Conservation (phyloP, 1,140 invertebrate genomes). For the Batillaria attramentaria region DNA sequence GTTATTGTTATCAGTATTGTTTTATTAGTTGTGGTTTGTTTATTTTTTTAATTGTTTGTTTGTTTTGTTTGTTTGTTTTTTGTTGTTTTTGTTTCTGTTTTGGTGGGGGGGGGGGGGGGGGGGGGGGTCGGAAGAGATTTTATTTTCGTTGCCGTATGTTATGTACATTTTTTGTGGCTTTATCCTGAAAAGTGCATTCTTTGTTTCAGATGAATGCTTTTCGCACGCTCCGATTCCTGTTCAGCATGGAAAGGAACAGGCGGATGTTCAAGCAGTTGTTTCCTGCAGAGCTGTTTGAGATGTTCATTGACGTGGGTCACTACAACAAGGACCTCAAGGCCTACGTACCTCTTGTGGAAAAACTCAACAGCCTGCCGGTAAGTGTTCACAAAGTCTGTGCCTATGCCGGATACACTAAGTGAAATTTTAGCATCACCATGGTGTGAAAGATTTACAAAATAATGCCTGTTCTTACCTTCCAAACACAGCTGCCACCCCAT, state of each 20-base stretch:
- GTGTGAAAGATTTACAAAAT: too few species aligned
- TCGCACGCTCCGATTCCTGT: conserved; percentile 71
- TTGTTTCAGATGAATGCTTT: conserved; percentile 70
- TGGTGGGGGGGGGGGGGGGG: too few species aligned
- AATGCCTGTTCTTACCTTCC: too few species aligned
- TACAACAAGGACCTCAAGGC: conserved; percentile 69
- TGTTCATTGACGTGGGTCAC: conserved; percentile 72
- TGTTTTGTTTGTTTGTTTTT: neutral
- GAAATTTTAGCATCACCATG: too few species aligned
- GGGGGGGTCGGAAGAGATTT: neutral
- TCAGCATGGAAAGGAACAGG: conserved; percentile 72
- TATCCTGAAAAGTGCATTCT: neutral
- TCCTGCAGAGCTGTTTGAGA: conserved; percentile 68
- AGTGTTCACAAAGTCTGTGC: too few species aligned
- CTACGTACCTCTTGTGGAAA: conserved; percentile 68
- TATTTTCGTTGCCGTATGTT: too few species aligned
- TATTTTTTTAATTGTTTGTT: too few species aligned
- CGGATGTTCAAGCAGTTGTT: conserved; percentile 71
- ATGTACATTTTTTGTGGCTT: too few species aligned
- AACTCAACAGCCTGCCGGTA: conserved; percentile 67
- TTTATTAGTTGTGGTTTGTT: too few species aligned
- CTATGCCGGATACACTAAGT: too few species aligned
- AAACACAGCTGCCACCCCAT: too few species aligned
- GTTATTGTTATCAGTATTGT: neutral
- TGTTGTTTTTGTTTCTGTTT: neutral